Evolutionary conservation across 2,888 invertebrate species (phyloP).

Genomic region (Plebejus argus): DNA sequence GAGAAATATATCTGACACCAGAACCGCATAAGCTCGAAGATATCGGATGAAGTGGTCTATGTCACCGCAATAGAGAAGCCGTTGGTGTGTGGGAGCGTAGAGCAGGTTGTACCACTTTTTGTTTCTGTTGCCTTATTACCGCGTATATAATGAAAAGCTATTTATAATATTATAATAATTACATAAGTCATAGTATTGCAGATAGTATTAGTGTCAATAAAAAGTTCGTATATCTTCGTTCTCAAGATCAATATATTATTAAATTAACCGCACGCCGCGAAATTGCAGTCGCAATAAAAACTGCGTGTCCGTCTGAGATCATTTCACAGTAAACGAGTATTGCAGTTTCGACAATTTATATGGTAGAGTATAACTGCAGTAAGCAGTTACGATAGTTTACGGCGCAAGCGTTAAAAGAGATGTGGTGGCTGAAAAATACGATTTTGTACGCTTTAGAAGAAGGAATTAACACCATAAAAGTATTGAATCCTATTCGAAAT

Average conservation of each 20-base stretch:
- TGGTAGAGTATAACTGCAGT: too few relatives aligned
- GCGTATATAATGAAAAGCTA: not conserved
- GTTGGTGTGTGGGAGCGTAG: constrained; percentile 69
- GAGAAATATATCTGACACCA: constrained; percentile 42
- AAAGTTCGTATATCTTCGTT: not conserved
- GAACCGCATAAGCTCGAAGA: constrained; percentile 47
- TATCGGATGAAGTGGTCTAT: constrained; percentile 75
- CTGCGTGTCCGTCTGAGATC: constrained; percentile 56
- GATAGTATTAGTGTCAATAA: not conserved
- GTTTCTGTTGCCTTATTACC: constrained; percentile 52
- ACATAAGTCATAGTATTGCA: not conserved
- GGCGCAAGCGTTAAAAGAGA: constrained; percentile 46
- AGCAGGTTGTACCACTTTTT: constrained; percentile 64
- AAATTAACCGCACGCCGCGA: constrained; percentile 50
- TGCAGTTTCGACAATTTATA: not conserved
- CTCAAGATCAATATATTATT: constrained; percentile 32
- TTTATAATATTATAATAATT: not conserved
- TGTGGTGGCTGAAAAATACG: not conserved
- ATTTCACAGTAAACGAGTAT: constrained; percentile 46
- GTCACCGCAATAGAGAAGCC: constrained; percentile 70
- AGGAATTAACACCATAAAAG: too few relatives aligned
- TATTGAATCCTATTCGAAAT: too few relatives aligned
- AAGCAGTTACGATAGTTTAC: constrained; percentile 44
- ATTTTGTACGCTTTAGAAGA: not conserved
- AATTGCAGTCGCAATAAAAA: constrained; percentile 59